Evolutionary conservation across 2,113 vertebrate genomes (phyloP).

Genomic region (Empidonax traillii): DNA sequence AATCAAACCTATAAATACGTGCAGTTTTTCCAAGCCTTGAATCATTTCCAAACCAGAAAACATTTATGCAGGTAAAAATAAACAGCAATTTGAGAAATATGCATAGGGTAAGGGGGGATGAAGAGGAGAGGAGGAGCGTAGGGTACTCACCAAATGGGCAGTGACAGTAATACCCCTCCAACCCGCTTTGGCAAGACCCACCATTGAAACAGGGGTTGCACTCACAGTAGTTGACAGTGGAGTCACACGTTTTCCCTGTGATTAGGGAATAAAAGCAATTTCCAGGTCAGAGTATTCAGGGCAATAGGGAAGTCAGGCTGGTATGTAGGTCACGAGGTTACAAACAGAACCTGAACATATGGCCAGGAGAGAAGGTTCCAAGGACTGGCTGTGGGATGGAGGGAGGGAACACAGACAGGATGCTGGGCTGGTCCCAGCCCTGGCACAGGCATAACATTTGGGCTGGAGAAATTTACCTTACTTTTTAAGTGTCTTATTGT

Average conservation of each 20-base stretch:
- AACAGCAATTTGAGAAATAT: neutral
- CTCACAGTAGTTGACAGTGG: constrained; percentile 95
- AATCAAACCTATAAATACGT: neutral
- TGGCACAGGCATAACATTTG: neutral
- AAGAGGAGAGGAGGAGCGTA: neutral
- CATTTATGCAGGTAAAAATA: neutral
- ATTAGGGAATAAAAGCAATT: neutral
- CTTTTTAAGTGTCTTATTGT: neutral
- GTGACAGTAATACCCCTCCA: constrained; percentile 94
- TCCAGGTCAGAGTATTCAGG: neutral
- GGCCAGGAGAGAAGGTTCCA: neutral
- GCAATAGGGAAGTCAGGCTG: neutral
- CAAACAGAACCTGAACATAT: neutral
- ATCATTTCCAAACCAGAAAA: neutral
- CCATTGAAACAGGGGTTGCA: constrained; percentile 98
- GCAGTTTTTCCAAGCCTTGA: neutral
- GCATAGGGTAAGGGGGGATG: neutral
- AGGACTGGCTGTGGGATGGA: neutral
- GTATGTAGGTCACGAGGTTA: neutral
- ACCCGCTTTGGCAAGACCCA: constrained; percentile 92
- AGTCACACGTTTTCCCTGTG: constrained; percentile 91
- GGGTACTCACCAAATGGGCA: constrained; percentile 93
- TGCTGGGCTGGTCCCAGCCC: neutral
- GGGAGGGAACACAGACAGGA: neutral
- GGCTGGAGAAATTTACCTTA: neutral